Conservation (phyloP, 1,140 invertebrate genomes). For the Conus ventricosus region DNA sequence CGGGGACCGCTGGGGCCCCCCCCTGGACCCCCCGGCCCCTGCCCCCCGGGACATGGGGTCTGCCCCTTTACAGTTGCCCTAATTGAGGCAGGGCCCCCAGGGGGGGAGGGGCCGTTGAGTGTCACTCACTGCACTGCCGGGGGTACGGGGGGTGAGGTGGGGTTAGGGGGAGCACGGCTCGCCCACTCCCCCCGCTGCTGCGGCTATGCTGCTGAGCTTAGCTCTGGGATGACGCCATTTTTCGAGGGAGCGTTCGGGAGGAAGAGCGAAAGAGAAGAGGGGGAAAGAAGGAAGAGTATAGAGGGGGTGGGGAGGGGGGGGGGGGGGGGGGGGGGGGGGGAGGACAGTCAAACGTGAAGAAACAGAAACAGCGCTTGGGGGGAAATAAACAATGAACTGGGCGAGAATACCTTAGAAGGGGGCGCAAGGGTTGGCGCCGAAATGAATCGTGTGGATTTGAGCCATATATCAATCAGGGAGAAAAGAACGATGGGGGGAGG, state of each 20-base stretch:
- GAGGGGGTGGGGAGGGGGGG: background rate
- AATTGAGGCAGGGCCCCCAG: slow-evolving; percentile 35
- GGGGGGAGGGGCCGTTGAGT: slow-evolving; percentile 31
- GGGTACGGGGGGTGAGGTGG: background rate
- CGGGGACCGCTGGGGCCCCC: slow-evolving; percentile 3
- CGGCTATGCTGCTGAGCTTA: too few species aligned
- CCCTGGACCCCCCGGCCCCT: background rate
- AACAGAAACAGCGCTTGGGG: background rate
- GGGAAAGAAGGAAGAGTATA: background rate
- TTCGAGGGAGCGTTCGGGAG: background rate
- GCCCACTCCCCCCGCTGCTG: too few species aligned
- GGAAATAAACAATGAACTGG: too few species aligned
- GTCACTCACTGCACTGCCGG: slow-evolving; percentile 38
- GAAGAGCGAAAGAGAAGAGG: background rate
- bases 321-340: background rate
- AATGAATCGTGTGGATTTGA: too few species aligned
- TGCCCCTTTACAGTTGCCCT: slow-evolving; percentile 45
- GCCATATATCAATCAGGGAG: too few species aligned
- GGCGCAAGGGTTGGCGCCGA: too few species aligned
- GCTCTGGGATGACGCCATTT: too few species aligned
- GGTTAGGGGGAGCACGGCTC: too few species aligned
- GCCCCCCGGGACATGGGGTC: slow-evolving; percentile 15
- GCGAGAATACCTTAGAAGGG: too few species aligned
- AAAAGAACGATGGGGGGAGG: too few species aligned
- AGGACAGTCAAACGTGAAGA: background rate